Conservation (phyloP, 2,888 invertebrate species). For the Trachelus stipa region DNA sequence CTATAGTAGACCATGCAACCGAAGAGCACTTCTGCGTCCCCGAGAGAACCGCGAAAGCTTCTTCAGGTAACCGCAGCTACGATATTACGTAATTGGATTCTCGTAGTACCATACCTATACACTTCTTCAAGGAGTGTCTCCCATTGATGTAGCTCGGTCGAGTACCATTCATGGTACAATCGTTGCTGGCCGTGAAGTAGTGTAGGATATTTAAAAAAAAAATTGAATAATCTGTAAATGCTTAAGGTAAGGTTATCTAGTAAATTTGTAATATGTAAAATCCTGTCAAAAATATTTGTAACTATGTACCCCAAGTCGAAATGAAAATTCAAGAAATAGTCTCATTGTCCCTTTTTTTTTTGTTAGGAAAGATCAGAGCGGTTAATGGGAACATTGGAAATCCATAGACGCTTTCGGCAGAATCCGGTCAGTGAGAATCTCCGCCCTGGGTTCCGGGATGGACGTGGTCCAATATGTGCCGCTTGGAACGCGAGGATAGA, state of each 20-base stretch:
- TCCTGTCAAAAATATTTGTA: neutral
- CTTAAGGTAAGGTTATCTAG: neutral
- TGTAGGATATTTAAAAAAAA: neutral
- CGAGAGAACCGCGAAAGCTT: constrained; percentile 38
- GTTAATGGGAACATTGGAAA: neutral
- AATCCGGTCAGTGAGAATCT: neutral
- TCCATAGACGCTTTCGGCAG: neutral
- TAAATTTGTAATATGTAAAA: neutral
- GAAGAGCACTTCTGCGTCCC: neutral
- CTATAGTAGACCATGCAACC: neutral
- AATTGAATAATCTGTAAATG: neutral
- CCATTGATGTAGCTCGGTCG: neutral
- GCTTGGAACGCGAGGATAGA: constrained; percentile 1
- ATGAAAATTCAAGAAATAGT: neutral
- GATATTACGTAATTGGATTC: constrained; percentile 59
- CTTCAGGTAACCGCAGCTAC: constrained; percentile 47
- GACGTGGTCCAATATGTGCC: neutral
- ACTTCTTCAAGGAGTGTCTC: neutral
- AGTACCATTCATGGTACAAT: neutral
- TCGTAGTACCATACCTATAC: constrained; percentile 29
- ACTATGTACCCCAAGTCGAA: neutral
- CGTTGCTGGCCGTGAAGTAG: too few species aligned
- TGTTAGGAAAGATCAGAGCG: neutral
- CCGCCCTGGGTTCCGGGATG: neutral
- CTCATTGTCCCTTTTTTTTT: neutral